phyloP scores from a whole-genome alignment of 2,797 vertebrate genomes.

The Acanthiza pusilla region DNA sequence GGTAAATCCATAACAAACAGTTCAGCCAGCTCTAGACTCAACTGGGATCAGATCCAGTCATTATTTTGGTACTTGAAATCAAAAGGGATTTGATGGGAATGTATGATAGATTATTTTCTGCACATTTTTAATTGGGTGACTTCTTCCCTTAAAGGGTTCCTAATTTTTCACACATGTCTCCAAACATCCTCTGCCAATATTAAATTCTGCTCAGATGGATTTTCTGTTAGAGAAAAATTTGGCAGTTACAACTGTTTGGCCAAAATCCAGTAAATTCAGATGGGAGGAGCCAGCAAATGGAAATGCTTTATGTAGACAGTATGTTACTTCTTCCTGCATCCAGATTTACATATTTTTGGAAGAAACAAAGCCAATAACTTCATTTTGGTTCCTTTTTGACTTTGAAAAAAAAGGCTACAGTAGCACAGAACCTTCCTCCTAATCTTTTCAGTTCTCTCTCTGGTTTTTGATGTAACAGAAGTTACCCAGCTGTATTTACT shows the following conservation, averaged over 20 bases:
- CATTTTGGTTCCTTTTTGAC: background rate
- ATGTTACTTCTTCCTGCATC: background rate
- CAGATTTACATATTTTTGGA: background rate
- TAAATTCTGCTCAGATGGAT: slow-evolving; percentile 61
- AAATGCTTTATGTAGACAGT: background rate
- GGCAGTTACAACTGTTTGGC: slow-evolving; percentile 39
- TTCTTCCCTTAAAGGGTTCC: slow-evolving; percentile 40
- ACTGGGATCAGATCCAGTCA: slow-evolving; percentile 9
- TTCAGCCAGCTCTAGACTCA: slow-evolving; percentile 9
- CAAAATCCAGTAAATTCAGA: slow-evolving; percentile 24
- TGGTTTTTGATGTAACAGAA: background rate
- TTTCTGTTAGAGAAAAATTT: slow-evolving; percentile 48
- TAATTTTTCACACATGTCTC: slow-evolving; percentile 66
- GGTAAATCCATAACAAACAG: slow-evolving; percentile 30
- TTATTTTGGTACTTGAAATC: slow-evolving; percentile 54
- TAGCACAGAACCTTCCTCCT: background rate
- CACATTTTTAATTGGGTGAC: slow-evolving; percentile 48
- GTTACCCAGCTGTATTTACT: background rate
- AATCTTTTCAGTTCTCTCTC: background rate
- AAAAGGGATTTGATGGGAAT: slow-evolving; percentile 47
- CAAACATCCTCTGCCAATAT: slow-evolving; percentile 47
- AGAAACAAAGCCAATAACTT: background rate
- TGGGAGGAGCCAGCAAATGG: slow-evolving; percentile 30
- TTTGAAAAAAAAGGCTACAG: background rate
- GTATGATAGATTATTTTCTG: slow-evolving; percentile 45